Base-by-base conservation (phyloP, 2,113 vertebrate species). In the Xiphophorus hellerii region DNA sequence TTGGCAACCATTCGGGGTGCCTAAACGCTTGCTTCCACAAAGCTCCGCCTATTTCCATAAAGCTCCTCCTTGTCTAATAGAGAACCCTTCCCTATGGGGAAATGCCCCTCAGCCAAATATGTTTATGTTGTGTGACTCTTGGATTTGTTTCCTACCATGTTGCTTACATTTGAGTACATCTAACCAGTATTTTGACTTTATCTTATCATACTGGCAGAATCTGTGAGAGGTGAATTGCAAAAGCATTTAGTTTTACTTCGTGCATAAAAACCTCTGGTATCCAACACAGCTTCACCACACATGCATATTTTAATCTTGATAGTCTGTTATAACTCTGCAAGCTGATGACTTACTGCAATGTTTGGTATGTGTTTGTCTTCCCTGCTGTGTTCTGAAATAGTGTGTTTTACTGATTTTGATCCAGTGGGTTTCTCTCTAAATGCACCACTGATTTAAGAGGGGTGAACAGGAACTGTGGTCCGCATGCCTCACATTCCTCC, bases 401-500 rank as follows among this genome's bases (percentile, higher is more conserved):
- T 89, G 77, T 85, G 84, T 84, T 88, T 85, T 87, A 85, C 89
- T 89, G 87, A 91, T 88, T 90, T 83, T 75, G 63, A 86, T 87
- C 74, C 85, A 83, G 70, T 60, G 67, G 71, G 72, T 80, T 84
- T 64, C 67, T 63, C 62, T 69, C 74, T 87, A 90, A 91, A 89
- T 86, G 83, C 84, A 80, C 78, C 74, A 83, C 73, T 91, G 88
- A 90, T 92, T 91, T 85, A 88, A 81, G 80, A 84, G 83, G 71
- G 83, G 83, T 79, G 77, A 78, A 87, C 84, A 76, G 74, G 73
- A 30, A 71, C 81, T 84, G 90, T 17, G 87, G 78, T 83, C 72
- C 80, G 68, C 84, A 80, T 91, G 78, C 83, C 78, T 85, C 62
- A 31, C 81, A 92, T 89, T 90, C 86, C 73, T 86, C 67, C 69